Base-by-base conservation (phyloP, 1,140 invertebrate species). In the Solen grandis region DNA sequence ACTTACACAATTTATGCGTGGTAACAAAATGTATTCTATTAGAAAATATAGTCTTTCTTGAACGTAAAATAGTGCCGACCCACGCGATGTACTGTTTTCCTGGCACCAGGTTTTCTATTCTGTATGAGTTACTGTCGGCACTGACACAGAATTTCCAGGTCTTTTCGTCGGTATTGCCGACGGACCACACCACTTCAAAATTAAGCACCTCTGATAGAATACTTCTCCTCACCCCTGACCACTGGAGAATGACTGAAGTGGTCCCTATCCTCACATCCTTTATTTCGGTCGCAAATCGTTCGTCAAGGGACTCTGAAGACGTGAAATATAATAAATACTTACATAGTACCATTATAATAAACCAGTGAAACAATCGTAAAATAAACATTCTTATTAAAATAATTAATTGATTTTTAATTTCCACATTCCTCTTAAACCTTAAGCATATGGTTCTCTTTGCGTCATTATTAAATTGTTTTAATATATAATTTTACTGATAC, bases 11-110 rank as follows among this genome's bases (percentile, higher is more conserved):
- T 14, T 50, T 1, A 63, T 55, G 57, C 27, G 36, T 52, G 14
- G 73, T 41, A 8, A 76, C 73, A 35, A 76, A 52, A 65, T 76
- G 73, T 13, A 76, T 50, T 65, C 46, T 63, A 10, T 54, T 55
- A 2, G 57, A 59, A 52, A 63, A 76, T 1, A 36, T 22, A 0
- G 57, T 76, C 22, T 27, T 50, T 14, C 73, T 57, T 5, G 60
- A 36, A 8, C 22, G 31, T 16, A 59, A 35, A 25, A 22, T 76
- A 1, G 60, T 33, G 2, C 59, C 73, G n/a, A 76, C 27, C 73
- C 73, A 76, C 8, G 60, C 62, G 5, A 38, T 22, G 36, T 63
- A 76, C 41, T 60, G 59, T 5, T 14, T 46, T 5, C 73, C 73
- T 0, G 73, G 29, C 5, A 16, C 10, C 2, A 76, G 59, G n/a